phyloP scores from a whole-genome alignment of 53 echinoderm and acorn worm genomes.

The Astropecten irregularis region DNA sequence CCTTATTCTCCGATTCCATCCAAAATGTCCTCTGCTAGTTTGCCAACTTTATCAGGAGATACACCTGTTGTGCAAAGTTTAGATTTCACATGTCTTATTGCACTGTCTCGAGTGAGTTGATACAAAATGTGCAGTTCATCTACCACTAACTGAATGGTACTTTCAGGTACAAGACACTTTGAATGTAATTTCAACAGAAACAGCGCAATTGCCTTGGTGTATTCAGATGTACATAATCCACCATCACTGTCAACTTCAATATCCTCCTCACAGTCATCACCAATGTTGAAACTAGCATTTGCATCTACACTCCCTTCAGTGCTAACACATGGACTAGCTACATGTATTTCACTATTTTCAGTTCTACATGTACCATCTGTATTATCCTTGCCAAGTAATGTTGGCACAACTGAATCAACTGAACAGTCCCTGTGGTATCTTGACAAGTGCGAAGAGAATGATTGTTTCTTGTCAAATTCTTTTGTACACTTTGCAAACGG shows the following conservation, averaged over 20 bases:
- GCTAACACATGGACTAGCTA: not conserved
- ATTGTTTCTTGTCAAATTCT: conserved; percentile 36
- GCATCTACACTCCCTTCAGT: not conserved
- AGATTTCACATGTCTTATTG: conserved; percentile 11
- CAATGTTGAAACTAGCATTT: not conserved
- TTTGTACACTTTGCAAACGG: conserved; percentile 42
- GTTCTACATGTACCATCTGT: no score
- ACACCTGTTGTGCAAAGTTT: conserved; percentile 25
- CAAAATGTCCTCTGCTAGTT: conserved; percentile 43
- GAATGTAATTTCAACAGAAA: conserved; percentile 61
- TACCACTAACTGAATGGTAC: conserved; percentile 57
- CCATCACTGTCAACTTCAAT: not conserved
- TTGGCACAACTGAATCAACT: conserved; percentile 2
- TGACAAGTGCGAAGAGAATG: conserved; percentile 58
- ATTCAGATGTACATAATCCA: conserved; percentile 10
- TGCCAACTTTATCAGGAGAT: not conserved
- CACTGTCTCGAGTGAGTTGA: conserved; percentile 26
- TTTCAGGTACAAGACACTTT: conserved; percentile 55
- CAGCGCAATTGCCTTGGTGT: conserved; percentile 46
- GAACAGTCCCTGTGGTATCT: conserved; percentile 28
- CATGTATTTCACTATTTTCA: no score
- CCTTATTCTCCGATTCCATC: conserved; percentile 37
- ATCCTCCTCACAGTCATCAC: not conserved
- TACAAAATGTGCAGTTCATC: conserved; percentile 53
- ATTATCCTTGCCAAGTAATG: no score